Conservation (phyloP, 2,113 vertebrate species). For the Struthio camelus region DNA sequence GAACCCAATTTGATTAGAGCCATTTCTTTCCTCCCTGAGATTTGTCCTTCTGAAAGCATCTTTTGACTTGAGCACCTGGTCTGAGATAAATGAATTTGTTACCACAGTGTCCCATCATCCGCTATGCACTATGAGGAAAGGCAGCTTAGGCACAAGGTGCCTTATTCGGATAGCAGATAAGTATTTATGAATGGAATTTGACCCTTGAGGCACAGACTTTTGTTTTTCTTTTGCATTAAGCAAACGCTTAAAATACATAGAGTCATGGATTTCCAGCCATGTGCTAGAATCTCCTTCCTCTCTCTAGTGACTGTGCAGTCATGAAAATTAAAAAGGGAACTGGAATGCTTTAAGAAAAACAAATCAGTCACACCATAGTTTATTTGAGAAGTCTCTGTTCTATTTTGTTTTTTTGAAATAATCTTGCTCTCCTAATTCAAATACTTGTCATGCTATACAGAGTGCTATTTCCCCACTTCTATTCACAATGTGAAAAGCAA, state of each 20-base stretch:
- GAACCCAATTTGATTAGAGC: conserved; percentile 4
- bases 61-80: conserved; percentile 45
- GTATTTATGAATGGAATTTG: neutral
- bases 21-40: conserved; percentile 2
- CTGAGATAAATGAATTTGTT: conserved; percentile 45
- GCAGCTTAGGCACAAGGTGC: neutral
- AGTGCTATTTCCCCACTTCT: neutral
- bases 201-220: neutral
- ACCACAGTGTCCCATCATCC: neutral
- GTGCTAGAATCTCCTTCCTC: neutral
- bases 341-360: neutral
- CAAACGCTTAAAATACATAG: neutral
- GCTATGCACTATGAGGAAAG: neutral
- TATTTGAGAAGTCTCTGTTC: neutral
- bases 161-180: neutral
- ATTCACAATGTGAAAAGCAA: conserved; percentile 11
- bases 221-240: neutral
- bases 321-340: neutral
- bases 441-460: neutral
- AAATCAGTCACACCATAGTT: conserved; percentile 9
- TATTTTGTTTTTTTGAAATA: neutral
- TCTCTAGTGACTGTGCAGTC: neutral
- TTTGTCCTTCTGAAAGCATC: conserved; percentile 8
- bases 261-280: neutral
- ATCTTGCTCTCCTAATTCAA: neutral